A percentile compares a stretch with the other conserved stretches of the same genome.
Conservation (phyloP, 2,797 vertebrate species). For the Poecilia gillii region DNA sequence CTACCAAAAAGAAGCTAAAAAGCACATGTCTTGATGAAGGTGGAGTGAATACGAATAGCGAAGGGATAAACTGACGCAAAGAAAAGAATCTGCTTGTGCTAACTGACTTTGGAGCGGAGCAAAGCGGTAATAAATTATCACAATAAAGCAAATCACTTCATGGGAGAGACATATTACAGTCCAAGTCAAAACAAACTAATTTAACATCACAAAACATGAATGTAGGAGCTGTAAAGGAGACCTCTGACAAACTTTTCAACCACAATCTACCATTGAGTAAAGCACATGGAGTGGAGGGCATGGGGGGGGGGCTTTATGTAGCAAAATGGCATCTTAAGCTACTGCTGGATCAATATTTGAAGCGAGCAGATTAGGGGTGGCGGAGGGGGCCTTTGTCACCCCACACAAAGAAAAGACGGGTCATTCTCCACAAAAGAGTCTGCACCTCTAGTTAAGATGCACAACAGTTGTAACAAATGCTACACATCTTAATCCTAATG, state of each 20-base stretch:
- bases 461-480: constrained; percentile 19
- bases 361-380: constrained; percentile 62
- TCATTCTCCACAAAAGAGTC: constrained; percentile 57
- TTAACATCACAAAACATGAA: constrained; percentile 50
- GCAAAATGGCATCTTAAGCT: constrained; percentile 79
- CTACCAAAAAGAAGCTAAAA: constrained; percentile 3
- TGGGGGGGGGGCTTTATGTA: constrained; percentile 50
- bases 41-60: constrained; percentile 25
- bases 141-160: constrained; percentile 15
- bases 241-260: constrained; percentile 23
- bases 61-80: constrained; percentile 1
- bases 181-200: constrained; percentile 51
- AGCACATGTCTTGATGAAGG: constrained; percentile 7
- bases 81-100: neutral
- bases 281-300: constrained; percentile 32
- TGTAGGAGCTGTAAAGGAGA: constrained; percentile 33
- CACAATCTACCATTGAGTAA: constrained; percentile 24
- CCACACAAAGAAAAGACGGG: constrained; percentile 64
- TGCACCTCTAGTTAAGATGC: constrained; percentile 30
- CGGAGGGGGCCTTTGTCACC: constrained; percentile 71
- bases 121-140: neutral
- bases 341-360: constrained; percentile 76
- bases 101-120: constrained; percentile 2
- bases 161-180: constrained; percentile 17
- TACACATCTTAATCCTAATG: constrained; percentile 5